Base-by-base conservation (phyloP, 30 jellyfish, hydroid and myxozoan species). In the Sanderia malayensis region DNA sequence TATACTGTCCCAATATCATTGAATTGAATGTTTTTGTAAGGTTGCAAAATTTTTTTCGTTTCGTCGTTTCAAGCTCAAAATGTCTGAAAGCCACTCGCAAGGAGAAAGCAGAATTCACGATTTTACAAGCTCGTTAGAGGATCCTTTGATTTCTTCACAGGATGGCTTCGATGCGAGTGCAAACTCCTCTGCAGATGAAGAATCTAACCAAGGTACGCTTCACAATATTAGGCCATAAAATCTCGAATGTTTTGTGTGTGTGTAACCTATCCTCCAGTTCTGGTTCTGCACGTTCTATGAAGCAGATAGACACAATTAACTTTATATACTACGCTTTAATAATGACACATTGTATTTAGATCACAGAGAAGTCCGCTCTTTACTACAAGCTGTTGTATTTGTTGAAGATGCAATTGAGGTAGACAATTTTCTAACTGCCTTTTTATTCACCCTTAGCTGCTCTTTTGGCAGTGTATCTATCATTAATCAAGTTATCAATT, bases 341-440 rank as follows among this genome's bases (percentile, higher is more conserved):
- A n/a, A n/a, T n/a, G n/a, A 41, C 25, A 41, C 15, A 15, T 67
- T 67, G 15, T 15, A 46, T 77, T 29, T 61, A 80, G 94, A 81
- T 65, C 31, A 26, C 67, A 70, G 81, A 52, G 84, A 86, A 55
- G 44, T 37, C 21, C 74, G 89, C 49, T 93, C 96, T 22, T 73
- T 69, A 44, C 49, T 89, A 21, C 97, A 89, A 73, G 97, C 97
- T 10, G 86, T 72, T 17, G 97, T 89, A 10, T 89, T 89, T 75
- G 84, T 89, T 44, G 97, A 89, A 83, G 97, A 89, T 83, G 97
- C 97, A 1, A 83, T 89, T 1, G 92, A 82, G 94, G 96, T 87
- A 74, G 61, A 18, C n/a, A n/a, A n/a, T n/a, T n/a, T n/a, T n/a
- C n/a, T n/a, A n/a, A n/a, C n/a, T n/a, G n/a, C n/a, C n/a, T n/a